phyloP scores from a whole-genome alignment of 2,797 vertebrate genomes.

The Tiaroga cobitis region DNA sequence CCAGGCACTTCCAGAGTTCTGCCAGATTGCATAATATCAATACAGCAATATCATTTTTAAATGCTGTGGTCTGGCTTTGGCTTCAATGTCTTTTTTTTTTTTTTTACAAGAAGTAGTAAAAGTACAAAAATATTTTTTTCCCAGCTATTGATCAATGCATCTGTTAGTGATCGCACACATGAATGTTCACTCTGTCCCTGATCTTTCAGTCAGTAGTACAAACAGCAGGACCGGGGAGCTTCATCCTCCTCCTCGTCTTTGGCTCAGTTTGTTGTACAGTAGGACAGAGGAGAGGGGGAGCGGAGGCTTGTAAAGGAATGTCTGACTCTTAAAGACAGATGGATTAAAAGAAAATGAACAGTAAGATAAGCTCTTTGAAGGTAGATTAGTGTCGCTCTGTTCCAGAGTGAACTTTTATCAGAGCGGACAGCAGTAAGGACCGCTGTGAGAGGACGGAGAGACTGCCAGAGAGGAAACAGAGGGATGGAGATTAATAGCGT shows the following conservation, averaged over 20 bases:
- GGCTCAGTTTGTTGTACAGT: constrained; percentile 58
- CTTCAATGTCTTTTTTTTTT: background rate
- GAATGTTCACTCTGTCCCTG: constrained; percentile 23
- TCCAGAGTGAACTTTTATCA: constrained; percentile 54
- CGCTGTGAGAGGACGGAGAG: constrained; percentile 47
- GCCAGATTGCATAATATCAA: background rate
- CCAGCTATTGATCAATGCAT: background rate
- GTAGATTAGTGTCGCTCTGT: constrained; percentile 64
- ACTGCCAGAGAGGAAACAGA: constrained; percentile 47
- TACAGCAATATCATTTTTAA: background rate
- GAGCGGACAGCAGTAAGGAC: constrained; percentile 33
- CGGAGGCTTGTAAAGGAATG: constrained; percentile 29
- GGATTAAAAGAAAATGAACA: constrained; percentile 56
- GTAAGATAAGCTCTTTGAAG: constrained; percentile 62
- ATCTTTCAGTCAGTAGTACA: constrained; percentile 41
- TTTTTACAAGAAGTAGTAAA: background rate
- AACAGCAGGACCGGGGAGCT: constrained; percentile 39
- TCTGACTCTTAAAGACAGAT: constrained; percentile 45
- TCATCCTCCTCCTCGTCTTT: constrained; percentile 43
- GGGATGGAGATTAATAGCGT: constrained; percentile 63
- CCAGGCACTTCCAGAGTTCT: constrained; percentile 5
- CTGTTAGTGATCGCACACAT: background rate
- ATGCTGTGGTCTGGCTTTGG: constrained; percentile 41
- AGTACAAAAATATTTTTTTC: background rate
- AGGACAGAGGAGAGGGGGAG: constrained; percentile 22